Evolutionary conservation across 2,797 vertebrate genomes (phyloP), one percentile per base, ranked within the genome.

Genomic region (Dallia pectoralis): DNA sequence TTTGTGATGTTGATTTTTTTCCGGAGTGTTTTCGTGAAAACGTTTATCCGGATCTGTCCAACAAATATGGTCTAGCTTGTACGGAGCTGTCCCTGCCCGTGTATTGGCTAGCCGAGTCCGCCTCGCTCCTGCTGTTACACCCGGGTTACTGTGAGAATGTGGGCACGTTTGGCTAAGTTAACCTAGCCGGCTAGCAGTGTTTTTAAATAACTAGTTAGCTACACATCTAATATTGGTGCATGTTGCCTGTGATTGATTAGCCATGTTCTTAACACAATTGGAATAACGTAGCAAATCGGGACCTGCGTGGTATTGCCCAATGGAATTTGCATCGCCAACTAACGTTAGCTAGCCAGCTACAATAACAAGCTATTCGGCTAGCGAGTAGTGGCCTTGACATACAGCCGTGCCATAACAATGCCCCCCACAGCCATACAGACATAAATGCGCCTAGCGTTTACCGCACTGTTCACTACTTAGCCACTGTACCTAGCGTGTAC

Each of bases 161-260:
- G 25, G 56, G 56, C 25, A 15, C 22, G 27, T 62, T 62, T 30
- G 9, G 59, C 22, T 62, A n/a, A 19, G n/a, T 18, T 51, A 16
- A 30, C 47, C 47, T 66, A 47, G 47, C 44, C 64, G 36, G 67
- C 67, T 69, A 62, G 4, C 59, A 53, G 49, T 53, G 7, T 53
- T 53, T 53, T 22, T 53, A 19, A 8, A 49, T 19, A 19, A 56
- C 51, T 56, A 25, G 51, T 3, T 22, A 22, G 51, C 51, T 22
- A 19, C 22, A n/a, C 7, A 22, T 9, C n/a, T 7, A 56, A 56
- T 56, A 56, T 56, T n/a, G n/a, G 51, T 56, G n/a, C 51, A 53
- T n/a, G 51, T n/a, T 51, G 48, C 19, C 16, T n/a, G 49, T 51
- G 49, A n/a, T 56, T 56, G n/a, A 22, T 56, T 56, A 7, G 4